A percentile compares a stretch with the other conserved stretches of the same genome.
Evolutionary conservation across 2,797 vertebrate genomes (phyloP).

Genomic region (Danio kyathit): DNA sequence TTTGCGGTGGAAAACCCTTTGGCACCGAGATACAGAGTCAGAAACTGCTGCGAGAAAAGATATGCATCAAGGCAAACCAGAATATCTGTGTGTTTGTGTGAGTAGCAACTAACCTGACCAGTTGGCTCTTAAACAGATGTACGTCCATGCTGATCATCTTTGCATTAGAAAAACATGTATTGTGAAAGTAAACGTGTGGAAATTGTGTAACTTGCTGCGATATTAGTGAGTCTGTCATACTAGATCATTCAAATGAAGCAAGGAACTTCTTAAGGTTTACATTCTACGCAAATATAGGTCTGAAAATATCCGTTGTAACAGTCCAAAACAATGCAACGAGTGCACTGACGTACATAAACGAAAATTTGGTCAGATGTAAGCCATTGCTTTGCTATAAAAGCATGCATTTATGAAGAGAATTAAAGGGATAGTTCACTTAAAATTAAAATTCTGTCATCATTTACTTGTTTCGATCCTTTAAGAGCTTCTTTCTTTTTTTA

Average conservation of each 20-base stretch:
- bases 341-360: neutral
- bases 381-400: neutral
- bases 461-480: too few species aligned
- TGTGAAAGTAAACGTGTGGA: neutral
- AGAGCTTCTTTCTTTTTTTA: too few species aligned
- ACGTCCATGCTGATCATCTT: slow-evolving; percentile 9
- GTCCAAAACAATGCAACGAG: neutral
- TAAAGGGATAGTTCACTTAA: too few species aligned
- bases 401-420: neutral
- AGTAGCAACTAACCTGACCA: neutral
- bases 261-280: slow-evolving; percentile 18
- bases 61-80: slow-evolving; percentile 46
- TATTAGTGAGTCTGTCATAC: neutral
- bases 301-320: slow-evolving; percentile 9
- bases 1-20: slow-evolving; percentile 54
- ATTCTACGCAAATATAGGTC: slow-evolving; percentile 9
- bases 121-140: slow-evolving; percentile 32
- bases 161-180: neutral
- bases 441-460: too few species aligned
- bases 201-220: neutral
- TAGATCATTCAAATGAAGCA: neutral
- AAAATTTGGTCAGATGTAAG: neutral
- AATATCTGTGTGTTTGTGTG: neutral
- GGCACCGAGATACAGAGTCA: slow-evolving; percentile 53
- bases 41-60: slow-evolving; percentile 36